These are phyloP conservation scores for Danio kyathit DNA, from an alignment of 2,797 vertebrate species.

Conservation along the genomic window DNA sequence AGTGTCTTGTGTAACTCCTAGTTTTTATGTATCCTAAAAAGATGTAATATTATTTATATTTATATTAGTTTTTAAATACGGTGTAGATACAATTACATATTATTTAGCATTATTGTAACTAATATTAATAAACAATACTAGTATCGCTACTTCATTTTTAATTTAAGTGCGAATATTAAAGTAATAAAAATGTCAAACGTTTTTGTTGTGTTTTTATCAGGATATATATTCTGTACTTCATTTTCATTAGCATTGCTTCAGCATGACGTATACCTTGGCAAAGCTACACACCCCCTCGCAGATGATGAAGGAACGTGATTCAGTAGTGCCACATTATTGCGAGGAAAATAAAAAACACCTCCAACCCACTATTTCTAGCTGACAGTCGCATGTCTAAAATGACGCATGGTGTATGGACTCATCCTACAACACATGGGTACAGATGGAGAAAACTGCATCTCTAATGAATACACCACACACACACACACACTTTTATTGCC, in stretches of 20 bases:
- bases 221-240: no score
- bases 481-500: constrained; percentile 55
- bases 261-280: neutral
- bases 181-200: no score
- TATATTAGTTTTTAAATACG: no score
- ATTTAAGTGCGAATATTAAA: no score
- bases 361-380: neutral
- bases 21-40: no score
- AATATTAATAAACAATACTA: no score
- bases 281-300: neutral
- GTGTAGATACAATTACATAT: no score
- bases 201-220: no score
- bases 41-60: no score
- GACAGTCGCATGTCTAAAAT: constrained; percentile 35
- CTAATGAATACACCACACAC: constrained; percentile 7
- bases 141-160: no score
- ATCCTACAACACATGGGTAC: constrained; percentile 17
- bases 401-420: constrained; percentile 46
- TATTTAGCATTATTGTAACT: no score
- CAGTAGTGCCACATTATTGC: neutral
- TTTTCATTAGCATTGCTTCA: constrained; percentile 1
- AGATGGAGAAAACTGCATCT: constrained; percentile 26
- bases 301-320: neutral
- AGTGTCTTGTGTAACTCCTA: no score
- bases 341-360: neutral